Conservation (phyloP, 2,888 invertebrate species). For the Protonemura montana region DNA sequence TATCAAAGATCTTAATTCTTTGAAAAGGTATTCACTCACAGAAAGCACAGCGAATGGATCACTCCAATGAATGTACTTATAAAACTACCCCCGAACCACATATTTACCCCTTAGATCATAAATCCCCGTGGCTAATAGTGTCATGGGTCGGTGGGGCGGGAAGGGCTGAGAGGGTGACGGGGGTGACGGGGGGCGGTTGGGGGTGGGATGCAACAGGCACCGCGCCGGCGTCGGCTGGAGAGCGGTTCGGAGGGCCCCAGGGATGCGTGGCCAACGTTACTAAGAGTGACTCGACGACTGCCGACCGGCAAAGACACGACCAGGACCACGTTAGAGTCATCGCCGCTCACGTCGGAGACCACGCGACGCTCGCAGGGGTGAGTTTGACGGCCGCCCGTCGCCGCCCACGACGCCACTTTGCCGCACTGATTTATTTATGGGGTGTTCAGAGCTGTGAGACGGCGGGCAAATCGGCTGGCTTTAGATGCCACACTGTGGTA, state of each 20-base stretch:
- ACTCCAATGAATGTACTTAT: conserved; percentile 26
- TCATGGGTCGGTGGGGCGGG: conserved; percentile 26
- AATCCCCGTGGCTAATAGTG: conserved; percentile 40
- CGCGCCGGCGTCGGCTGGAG: conserved; percentile 28
- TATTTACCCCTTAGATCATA: conserved; percentile 39
- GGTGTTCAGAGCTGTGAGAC: background rate
- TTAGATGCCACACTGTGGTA: background rate
- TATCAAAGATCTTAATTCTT: background rate
- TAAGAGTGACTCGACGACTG: background rate
- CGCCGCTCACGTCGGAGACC: background rate
- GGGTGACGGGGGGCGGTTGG: background rate
- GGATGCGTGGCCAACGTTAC: background rate
- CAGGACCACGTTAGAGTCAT: background rate
- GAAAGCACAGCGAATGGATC: background rate
- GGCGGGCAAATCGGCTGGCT: background rate
- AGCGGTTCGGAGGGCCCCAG: background rate
- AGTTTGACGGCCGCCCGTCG: background rate
- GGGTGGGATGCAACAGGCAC: conserved; percentile 39
- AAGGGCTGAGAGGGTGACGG: background rate
- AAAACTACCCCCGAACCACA: conserved; percentile 39
- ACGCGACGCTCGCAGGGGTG: background rate
- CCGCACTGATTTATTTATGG: background rate
- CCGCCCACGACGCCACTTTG: background rate
- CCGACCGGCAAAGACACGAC: background rate
- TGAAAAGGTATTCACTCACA: background rate